Percentiles rank a stretch among this genome's conserved stretches.
Conservation (phyloP, 2,888 invertebrate species). For the Trichogramma evanescens region DNA sequence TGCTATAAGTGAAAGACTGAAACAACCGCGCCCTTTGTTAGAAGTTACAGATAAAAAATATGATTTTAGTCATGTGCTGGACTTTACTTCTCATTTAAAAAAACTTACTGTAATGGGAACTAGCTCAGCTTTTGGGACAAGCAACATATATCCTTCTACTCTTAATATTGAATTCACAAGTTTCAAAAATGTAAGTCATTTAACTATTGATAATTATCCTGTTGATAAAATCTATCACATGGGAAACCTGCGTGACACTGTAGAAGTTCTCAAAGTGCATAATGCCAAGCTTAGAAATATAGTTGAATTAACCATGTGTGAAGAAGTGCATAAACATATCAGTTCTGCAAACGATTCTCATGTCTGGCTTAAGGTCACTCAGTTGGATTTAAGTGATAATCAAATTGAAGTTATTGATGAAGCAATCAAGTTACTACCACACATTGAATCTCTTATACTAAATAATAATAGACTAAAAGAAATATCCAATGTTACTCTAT, state of each 20-base stretch:
- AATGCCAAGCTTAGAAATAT: slow-evolving; percentile 62
- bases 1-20: slow-evolving; percentile 82
- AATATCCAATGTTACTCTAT: slow-evolving; percentile 69
- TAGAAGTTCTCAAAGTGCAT: slow-evolving; percentile 59
- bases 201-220: slow-evolving; percentile 65
- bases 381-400: slow-evolving; percentile 74
- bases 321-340: slow-evolving; percentile 68
- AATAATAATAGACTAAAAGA: slow-evolving; percentile 72
- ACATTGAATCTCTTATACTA: slow-evolving; percentile 63
- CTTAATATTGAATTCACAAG: slow-evolving; percentile 74
- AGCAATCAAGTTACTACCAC: slow-evolving; percentile 69
- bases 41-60: slow-evolving; percentile 73
- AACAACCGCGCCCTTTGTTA: slow-evolving; percentile 74
- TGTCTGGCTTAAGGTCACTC: slow-evolving; percentile 64
- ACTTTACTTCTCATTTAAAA: slow-evolving; percentile 74
- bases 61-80: slow-evolving; percentile 86
- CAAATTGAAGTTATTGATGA: slow-evolving; percentile 70
- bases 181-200: slow-evolving; percentile 69
- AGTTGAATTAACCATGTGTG: slow-evolving; percentile 76
- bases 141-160: slow-evolving; percentile 76
- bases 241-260: slow-evolving; percentile 57
- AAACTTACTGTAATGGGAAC: slow-evolving; percentile 63
- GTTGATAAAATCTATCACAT: slow-evolving; percentile 60
- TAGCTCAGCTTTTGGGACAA: slow-evolving; percentile 64
- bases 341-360: slow-evolving; percentile 50